Percentiles rank a stretch among this genome's conserved stretches.
Evolutionary conservation across 2,113 vertebrate species (phyloP).

Genomic region (Tragelaphus buxtoni): DNA sequence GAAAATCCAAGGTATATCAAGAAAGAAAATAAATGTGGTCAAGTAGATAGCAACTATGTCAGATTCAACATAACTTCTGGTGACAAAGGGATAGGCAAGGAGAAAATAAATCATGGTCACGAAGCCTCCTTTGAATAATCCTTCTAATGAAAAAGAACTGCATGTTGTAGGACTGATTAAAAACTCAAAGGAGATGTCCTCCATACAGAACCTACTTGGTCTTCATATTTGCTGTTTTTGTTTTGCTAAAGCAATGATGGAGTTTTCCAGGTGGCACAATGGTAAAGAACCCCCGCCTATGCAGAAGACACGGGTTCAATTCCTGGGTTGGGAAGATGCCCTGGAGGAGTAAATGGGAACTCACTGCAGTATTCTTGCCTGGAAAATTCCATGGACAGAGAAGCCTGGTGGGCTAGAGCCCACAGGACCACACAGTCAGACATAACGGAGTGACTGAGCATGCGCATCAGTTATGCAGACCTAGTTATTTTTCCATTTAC

Average conservation of each 20-base stretch:
- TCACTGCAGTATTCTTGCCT: not conserved
- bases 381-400: not conserved
- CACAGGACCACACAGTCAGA: not conserved
- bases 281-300: not conserved
- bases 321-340: not conserved
- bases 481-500: not conserved
- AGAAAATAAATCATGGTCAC: not conserved
- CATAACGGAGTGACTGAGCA: not conserved
- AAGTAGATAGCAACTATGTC: not conserved
- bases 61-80: not conserved
- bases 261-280: not conserved
- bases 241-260: not conserved
- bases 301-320: not conserved
- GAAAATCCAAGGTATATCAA: not conserved
- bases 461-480: not conserved
- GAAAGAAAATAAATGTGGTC: not conserved
- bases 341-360: not conserved
- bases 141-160: not conserved
- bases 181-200: not conserved
- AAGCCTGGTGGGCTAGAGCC: not conserved
- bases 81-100: not conserved
- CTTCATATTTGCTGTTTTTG: not conserved
- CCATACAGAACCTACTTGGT: not conserved
- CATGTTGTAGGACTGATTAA: not conserved
- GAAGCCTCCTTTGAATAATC: not conserved